Percentiles rank a stretch among this genome's conserved stretches.
These are phyloP conservation scores for Drosophila kurseongensis DNA, from an alignment of 1,140 invertebrate genomes.

Conservation along the genomic window DNA sequence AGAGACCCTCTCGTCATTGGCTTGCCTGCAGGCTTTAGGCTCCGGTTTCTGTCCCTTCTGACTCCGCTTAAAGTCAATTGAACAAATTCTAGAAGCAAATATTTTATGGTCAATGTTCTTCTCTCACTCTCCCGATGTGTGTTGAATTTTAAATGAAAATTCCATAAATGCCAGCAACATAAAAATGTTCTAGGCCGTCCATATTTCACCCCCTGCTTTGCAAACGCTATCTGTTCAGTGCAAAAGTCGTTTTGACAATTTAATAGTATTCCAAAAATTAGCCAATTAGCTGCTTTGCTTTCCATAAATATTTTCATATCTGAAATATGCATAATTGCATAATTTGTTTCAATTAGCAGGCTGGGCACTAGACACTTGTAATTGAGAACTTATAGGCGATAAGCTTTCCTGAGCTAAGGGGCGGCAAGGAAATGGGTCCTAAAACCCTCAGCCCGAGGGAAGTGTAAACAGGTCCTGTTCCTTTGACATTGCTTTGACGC, in stretches of 20 bases:
- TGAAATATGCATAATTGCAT: conserved; percentile 23
- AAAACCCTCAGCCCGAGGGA: conserved; percentile 2
- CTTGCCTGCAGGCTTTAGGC: conserved; percentile 7
- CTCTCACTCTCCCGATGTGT: conserved; percentile 32
- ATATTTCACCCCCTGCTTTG: conserved; percentile 14
- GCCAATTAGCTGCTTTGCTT: conserved; percentile 39
- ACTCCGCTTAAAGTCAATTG: conserved; percentile 42
- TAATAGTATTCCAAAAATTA: conserved; percentile 57
- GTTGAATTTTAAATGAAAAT: conserved; percentile 63
- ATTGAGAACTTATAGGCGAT: conserved; percentile 41
- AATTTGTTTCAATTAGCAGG: conserved; percentile 29
- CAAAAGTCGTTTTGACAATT: conserved; percentile 25
- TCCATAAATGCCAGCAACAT: conserved; percentile 46
- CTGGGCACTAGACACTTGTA: conserved; percentile 19
- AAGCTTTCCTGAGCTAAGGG: neutral
- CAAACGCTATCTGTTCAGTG: conserved; percentile 4
- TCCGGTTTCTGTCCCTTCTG: conserved; percentile 1
- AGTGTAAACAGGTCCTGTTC: conserved; percentile 13
- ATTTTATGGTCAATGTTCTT: conserved; percentile 46
- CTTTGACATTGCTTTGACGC: conserved; percentile 33
- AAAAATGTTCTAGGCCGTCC: conserved; percentile 24
- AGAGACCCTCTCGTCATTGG: conserved; percentile 10
- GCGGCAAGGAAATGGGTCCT: neutral
- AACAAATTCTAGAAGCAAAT: conserved; percentile 42
- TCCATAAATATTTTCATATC: conserved; percentile 44